These are phyloP conservation scores for Xiphophorus hellerii DNA, from an alignment of 2,113 vertebrate species.

Conservation along the genomic window DNA sequence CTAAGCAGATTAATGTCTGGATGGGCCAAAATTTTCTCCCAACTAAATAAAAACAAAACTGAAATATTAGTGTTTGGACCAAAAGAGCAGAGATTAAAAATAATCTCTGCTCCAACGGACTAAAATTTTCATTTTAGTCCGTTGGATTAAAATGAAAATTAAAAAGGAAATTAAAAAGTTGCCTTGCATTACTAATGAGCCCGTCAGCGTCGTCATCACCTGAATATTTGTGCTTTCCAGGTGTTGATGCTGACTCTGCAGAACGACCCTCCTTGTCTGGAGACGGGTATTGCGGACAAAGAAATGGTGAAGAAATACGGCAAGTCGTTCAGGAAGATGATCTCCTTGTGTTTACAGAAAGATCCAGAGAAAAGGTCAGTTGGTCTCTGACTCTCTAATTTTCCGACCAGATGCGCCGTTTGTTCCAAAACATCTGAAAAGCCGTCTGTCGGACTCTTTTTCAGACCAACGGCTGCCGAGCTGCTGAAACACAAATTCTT, in stretches of 20 bases:
- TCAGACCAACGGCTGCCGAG: conserved; percentile 94
- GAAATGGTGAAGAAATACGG: conserved; percentile 99
- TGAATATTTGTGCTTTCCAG: conserved; percentile 72
- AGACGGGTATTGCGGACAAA: conserved; percentile 97
- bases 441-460: conserved; percentile 25
- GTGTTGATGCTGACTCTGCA: conserved; percentile 98
- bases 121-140: too few relatives aligned
- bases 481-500: conserved; percentile 96
- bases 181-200: too few relatives aligned
- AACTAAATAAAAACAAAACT: too few relatives aligned
- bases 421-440: conserved; percentile 11
- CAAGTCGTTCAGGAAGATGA: conserved; percentile 98
- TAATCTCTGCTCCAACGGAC: too few relatives aligned
- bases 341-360: conserved; percentile 96
- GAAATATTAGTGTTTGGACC: too few relatives aligned
- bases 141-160: too few relatives aligned
- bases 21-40: too few relatives aligned
- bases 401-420: background rate
- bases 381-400: conserved; percentile 23
- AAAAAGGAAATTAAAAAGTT: too few relatives aligned
- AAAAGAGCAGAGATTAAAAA: too few relatives aligned
- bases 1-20: too few relatives aligned
- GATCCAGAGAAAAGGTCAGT: conserved; percentile 96
- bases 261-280: conserved; percentile 95
- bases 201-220: background rate